A percentile compares a stretch with the other conserved stretches of the same genome.
phyloP scores from a whole-genome alignment of 2,888 invertebrate species.

The Drosophila stalkeri region DNA sequence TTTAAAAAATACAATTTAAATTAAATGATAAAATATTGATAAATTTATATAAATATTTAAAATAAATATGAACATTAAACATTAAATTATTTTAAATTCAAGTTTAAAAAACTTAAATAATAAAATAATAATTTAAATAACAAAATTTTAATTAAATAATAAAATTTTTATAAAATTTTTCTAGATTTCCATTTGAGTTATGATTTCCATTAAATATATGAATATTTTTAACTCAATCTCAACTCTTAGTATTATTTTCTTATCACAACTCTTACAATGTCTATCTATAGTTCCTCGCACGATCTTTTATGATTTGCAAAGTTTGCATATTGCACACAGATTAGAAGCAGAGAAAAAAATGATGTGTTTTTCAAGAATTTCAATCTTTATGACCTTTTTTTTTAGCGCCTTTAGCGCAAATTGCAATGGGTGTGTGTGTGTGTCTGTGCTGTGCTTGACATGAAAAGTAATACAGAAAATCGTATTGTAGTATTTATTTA shows the following conservation, averaged over 20 bases:
- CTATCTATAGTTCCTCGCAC: neutral
- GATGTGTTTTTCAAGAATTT: constrained; percentile 13
- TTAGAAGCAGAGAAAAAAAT: neutral
- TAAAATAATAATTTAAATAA: too few relatives aligned
- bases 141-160: too few relatives aligned
- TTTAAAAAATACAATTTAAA: too few relatives aligned
- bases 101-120: too few relatives aligned
- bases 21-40: too few relatives aligned
- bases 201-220: neutral
- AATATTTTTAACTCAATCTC: neutral
- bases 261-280: neutral
- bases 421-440: constrained; percentile 5
- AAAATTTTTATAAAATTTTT: too few relatives aligned
- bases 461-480: constrained; percentile 65
- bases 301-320: neutral
- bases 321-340: constrained; percentile 7
- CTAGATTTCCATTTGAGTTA: neutral
- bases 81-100: too few relatives aligned
- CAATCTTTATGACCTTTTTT: constrained; percentile 7
- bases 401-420: constrained; percentile 13
- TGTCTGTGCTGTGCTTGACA: constrained; percentile 35
- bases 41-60: too few relatives aligned
- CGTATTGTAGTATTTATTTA: constrained; percentile 55
- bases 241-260: neutral
- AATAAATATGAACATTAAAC: too few relatives aligned